Base-by-base conservation (phyloP, 2,888 invertebrate genomes). In the Tiliacea aurago region DNA sequence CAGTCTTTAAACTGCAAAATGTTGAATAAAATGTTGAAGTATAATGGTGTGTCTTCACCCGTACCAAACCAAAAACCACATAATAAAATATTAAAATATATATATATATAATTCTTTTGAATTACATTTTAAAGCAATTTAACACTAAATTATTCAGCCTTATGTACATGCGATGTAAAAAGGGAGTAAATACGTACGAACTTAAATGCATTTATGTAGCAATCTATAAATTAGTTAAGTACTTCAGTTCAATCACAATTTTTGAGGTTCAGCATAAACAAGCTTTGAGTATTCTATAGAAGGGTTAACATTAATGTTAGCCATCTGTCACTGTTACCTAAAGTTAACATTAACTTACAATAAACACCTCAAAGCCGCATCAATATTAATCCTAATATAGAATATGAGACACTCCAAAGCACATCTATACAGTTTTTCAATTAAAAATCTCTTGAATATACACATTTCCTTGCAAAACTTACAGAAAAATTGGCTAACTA, bases 401-500 rank as follows among this genome's bases (percentile, higher is more conserved):
- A 76, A 70, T 43, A 76, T 66, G 63, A 73, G 59, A 70, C 65
- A 87, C 71, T 75, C 80, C 43, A 70, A 84, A 80, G 81, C 81
- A 87, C 72, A 77, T 80, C 69, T 84, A 81, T 65, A 86, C 78
- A 81, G 55, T 37, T 70, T 77, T 56, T 73, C 73, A 78, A 70
- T 80, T 71, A 71, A 78, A 79, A 79, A 72, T 81, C 75, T 87
- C 83, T 82, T 86, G 86, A 87, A 87, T 88, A 91, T 90, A 91
- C 90, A 92, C 85, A 91, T 88, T 89, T 83, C 76, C 88, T 90
- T 84, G 86, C 91, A 93, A 92, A 88, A 85, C 90, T 90, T 91
- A 91, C 86, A 90, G 91, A 90, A 91, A 91, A 93, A 94, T 95
- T 95, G 88, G 93, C 95, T 95, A 95, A 86, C 95, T 95, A 95